These are phyloP conservation scores for Coronaproctus castanopsis DNA, from an alignment of 2,888 invertebrate genomes.

Conservation along the genomic window DNA sequence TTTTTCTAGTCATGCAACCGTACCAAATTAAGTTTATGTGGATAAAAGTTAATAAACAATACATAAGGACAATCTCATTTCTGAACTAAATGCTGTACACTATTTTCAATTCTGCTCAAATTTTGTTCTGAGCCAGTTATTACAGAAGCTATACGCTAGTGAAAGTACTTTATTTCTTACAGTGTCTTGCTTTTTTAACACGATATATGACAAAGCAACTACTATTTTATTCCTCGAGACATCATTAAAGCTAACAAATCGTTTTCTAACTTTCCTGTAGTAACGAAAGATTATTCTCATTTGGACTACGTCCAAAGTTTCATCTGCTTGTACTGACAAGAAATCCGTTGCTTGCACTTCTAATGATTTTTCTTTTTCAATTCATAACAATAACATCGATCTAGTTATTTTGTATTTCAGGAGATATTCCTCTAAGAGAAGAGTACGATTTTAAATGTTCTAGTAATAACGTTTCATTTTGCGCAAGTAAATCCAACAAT, in stretches of 20 bases:
- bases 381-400: neutral
- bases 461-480: neutral
- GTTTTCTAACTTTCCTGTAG: neutral
- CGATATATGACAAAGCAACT: neutral
- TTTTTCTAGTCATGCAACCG: constrained; percentile 8
- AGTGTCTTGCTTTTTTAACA: neutral
- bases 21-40: constrained; percentile 9
- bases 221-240: neutral
- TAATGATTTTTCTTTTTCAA: neutral
- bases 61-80: neutral
- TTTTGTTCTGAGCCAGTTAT: neutral
- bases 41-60: constrained; percentile 11
- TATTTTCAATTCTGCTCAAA: neutral
- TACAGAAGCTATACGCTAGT: neutral
- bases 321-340: neutral
- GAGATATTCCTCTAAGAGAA: neutral
- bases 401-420: neutral
- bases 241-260: neutral
- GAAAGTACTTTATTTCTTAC: neutral
- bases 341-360: neutral
- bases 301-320: neutral
- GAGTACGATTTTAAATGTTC: neutral
- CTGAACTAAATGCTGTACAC: neutral
- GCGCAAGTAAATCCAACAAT: neutral
- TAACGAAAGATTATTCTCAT: neutral